Percentiles rank a stretch among this genome's conserved stretches.
Evolutionary conservation across 64 coral and sea anemone species (phyloP).

Genomic region (Montipora efflorescens): DNA sequence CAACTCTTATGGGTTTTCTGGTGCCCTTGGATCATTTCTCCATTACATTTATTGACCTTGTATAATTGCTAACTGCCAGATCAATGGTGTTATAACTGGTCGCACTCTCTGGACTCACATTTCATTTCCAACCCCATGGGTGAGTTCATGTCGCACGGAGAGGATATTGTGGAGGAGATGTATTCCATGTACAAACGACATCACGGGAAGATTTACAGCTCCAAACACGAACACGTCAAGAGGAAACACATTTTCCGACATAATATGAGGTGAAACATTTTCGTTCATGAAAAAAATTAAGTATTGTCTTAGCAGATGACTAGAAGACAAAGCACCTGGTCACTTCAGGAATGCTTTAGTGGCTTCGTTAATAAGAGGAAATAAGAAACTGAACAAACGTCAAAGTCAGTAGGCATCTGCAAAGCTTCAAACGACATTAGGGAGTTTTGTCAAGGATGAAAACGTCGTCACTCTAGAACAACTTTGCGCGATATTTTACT

Average conservation of each 20-base stretch:
- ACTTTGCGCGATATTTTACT: no score
- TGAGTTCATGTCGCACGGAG: conserved; percentile 97
- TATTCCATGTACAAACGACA: conserved; percentile 73
- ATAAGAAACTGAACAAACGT: no score
- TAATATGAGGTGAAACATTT: conserved; percentile 82
- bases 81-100: conserved; percentile 91
- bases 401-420: no score
- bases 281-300: no score
- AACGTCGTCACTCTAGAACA: no score
- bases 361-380: no score
- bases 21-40: not conserved
- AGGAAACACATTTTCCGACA: conserved; percentile 97
- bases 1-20: no score
- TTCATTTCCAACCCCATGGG: conserved; percentile 95
- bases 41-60: not conserved
- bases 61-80: conserved; percentile 44
- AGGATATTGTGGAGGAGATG: conserved; percentile 85
- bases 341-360: no score
- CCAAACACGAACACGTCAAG: conserved; percentile 77
- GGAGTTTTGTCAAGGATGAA: no score
- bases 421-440: no score
- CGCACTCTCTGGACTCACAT: conserved; percentile 87
- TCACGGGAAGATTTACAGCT: conserved; percentile 82
- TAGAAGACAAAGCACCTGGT: no score
- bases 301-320: no score